Conservation (phyloP, 2,113 vertebrate genomes). For the Pluvianellus socialis region DNA sequence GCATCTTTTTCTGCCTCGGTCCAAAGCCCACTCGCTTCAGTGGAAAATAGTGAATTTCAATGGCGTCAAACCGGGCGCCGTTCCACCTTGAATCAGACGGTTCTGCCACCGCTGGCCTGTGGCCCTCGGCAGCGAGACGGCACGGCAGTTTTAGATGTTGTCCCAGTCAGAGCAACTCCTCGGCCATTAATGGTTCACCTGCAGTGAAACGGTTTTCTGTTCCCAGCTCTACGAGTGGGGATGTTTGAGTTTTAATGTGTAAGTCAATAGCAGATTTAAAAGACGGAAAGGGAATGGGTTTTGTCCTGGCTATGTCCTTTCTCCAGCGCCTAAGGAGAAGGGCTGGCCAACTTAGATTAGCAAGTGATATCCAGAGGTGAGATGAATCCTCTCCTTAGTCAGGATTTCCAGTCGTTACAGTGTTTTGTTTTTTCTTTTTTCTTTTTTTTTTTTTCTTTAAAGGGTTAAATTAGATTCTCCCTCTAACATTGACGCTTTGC, state of each 20-base stretch:
- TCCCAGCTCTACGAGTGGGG: not conserved
- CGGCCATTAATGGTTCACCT: not conserved
- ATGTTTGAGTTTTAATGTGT: not conserved
- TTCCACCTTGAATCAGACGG: not conserved
- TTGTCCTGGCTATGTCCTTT: not conserved
- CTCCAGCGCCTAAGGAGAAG: not conserved
- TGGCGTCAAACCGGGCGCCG: not conserved
- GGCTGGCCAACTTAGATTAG: not conserved
- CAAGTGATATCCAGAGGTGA: not conserved
- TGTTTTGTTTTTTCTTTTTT: too few relatives aligned
- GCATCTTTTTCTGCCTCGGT: not conserved
- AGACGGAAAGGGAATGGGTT: not conserved
- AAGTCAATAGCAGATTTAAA: not conserved
- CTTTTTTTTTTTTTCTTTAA: too few relatives aligned
- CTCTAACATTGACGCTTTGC: not conserved
- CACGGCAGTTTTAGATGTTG: accelerated
- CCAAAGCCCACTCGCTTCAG: not conserved
- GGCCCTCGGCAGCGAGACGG: not conserved
- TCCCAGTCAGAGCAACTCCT: not conserved
- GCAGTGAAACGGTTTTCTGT: not conserved
- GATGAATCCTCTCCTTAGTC: not conserved
- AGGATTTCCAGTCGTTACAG: not conserved
- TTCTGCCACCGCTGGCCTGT: not conserved
- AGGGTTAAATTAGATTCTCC: not conserved
- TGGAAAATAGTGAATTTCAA: not conserved